These are phyloP conservation scores for Psix sp. DNA, from an alignment of 1,140 invertebrate species.

Conservation along the genomic window DNA sequence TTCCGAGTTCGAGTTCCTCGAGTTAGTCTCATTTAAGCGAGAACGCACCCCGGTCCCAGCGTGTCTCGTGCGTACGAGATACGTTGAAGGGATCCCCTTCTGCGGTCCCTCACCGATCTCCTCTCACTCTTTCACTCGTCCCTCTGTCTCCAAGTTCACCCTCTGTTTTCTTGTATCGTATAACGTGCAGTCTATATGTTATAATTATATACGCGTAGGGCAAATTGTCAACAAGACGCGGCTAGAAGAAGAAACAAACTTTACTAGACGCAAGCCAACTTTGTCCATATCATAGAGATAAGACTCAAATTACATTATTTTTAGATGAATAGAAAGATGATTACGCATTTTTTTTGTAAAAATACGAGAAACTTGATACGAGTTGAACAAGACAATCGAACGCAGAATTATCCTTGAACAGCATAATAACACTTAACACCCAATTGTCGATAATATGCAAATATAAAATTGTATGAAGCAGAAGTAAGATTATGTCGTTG, in stretches of 20 bases:
- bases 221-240: slow-evolving; percentile 54
- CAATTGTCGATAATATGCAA: slow-evolving; percentile 6
- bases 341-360: not conserved
- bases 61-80: slow-evolving; percentile 65
- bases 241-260: slow-evolving; percentile 36
- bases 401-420: too few relatives aligned
- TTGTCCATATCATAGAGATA: slow-evolving; percentile 18
- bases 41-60: slow-evolving; percentile 61
- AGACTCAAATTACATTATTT: slow-evolving; percentile 31
- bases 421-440: not conserved
- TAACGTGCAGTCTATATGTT: slow-evolving; percentile 55
- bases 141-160: slow-evolving; percentile 27
- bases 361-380: too few relatives aligned
- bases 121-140: slow-evolving; percentile 18
- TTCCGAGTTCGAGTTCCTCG: slow-evolving; percentile 64
- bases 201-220: slow-evolving; percentile 53
- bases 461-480: not conserved
- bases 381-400: too few relatives aligned
- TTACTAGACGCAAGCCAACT: slow-evolving; percentile 22
- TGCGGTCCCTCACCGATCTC: slow-evolving; percentile 45
- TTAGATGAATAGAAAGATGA: too few relatives aligned
- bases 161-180: slow-evolving; percentile 58
- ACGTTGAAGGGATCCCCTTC: slow-evolving; percentile 39
- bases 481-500: slow-evolving; percentile 4
- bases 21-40: slow-evolving; percentile 74